Evolutionary conservation across 1,140 invertebrate genomes (phyloP).

Genomic region (Pseudomyrmex concolor): DNA sequence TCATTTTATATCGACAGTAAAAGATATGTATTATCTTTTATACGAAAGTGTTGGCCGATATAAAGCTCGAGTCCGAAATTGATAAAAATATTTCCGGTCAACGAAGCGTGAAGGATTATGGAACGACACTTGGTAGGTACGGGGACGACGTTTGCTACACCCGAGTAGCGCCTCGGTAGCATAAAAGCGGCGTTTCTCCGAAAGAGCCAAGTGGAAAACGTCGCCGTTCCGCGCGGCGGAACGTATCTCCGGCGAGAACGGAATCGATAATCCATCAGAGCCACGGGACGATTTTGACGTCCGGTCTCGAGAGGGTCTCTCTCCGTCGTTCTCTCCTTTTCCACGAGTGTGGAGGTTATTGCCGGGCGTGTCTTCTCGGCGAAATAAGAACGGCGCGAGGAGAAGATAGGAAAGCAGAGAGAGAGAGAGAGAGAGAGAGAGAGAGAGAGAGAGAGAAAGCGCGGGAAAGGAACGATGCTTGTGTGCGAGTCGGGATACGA

Average conservation of each 20-base stretch:
- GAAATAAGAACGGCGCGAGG: conserved; percentile 47
- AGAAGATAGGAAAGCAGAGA: neutral
- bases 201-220: conserved; percentile 48
- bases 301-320: conserved; percentile 23
- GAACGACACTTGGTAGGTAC: conserved; percentile 27
- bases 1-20: too few species aligned
- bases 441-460: neutral
- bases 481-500: conserved; percentile 43
- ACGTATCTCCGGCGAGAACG: conserved; percentile 39
- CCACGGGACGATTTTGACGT: conserved; percentile 58
- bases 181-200: conserved; percentile 40
- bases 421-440: too few species aligned
- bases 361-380: conserved; percentile 34
- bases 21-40: too few species aligned
- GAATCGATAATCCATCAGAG: conserved; percentile 59
- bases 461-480: conserved; percentile 41
- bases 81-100: conserved; percentile 32
- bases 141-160: neutral
- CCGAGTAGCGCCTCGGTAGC: neutral
- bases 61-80: conserved; percentile 5
- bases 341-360: conserved; percentile 31
- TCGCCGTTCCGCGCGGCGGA: conserved; percentile 23
- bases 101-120: conserved; percentile 28
- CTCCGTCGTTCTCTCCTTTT: neutral
- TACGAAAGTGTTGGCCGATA: too few species aligned